These are phyloP conservation scores for Erynnis tages DNA, from an alignment of 2,888 invertebrate genomes.

Conservation along the genomic window DNA sequence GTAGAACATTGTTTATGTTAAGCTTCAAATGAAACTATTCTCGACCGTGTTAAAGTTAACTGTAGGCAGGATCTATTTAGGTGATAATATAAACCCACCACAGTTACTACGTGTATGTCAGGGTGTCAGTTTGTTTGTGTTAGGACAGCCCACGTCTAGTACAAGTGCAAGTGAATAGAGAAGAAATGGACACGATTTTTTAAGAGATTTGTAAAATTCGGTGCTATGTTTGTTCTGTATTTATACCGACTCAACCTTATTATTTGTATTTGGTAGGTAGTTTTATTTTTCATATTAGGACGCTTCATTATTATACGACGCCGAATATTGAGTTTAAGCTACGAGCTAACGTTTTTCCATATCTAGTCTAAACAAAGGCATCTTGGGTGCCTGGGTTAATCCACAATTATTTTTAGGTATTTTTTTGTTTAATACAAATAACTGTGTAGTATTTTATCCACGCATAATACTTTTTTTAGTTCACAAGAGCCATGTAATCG, in stretches of 20 bases:
- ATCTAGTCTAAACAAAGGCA: no score
- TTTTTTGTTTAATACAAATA: no score
- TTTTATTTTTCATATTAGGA: no score
- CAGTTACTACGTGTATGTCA: constrained; percentile 35
- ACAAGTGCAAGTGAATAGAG: constrained; percentile 32
- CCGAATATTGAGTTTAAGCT: no score
- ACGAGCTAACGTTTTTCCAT: no score
- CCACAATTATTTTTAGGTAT: no score
- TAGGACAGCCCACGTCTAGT: constrained; percentile 31
- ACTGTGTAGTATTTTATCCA: no score
- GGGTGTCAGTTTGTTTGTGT: constrained; percentile 39
- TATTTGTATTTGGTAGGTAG: no score
- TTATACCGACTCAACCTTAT: no score
- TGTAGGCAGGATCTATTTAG: constrained; percentile 11
- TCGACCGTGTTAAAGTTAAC: constrained; percentile 20
- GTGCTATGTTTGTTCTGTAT: no score
- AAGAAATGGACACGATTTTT: constrained; percentile 30
- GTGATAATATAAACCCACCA: constrained; percentile 15
- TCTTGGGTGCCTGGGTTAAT: no score
- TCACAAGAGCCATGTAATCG: neutral
- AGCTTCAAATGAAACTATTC: constrained; percentile 20
- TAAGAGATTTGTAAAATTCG: neutral
- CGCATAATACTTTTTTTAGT: neutral
- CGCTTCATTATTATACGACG: no score
- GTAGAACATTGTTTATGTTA: constrained; percentile 38